Conservation (phyloP, 2,797 vertebrate genomes). For the Saxicola maurus region DNA sequence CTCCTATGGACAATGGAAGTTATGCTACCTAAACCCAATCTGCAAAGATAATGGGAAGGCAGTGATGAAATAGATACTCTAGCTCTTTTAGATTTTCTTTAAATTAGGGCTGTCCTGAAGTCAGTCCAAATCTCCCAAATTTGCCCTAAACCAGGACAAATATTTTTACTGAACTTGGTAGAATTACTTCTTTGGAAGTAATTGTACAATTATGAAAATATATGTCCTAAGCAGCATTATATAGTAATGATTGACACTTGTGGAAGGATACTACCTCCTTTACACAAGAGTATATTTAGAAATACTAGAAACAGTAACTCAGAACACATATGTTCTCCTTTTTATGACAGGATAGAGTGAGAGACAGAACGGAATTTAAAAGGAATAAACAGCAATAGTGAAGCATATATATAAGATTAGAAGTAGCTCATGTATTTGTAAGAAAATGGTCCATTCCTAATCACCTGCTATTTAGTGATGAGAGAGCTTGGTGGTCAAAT, state of each 20-base stretch:
- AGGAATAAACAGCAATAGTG: neutral
- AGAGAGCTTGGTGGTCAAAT: neutral
- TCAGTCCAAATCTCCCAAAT: no score
- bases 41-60: neutral
- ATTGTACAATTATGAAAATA: neutral
- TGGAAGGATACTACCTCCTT: neutral
- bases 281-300: neutral
- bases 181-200: neutral
- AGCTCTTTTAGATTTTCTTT: neutral
- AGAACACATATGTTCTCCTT: neutral
- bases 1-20: neutral
- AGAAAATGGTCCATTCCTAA: neutral
- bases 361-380: neutral
- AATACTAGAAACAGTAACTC: neutral
- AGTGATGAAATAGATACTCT: neutral
- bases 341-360: neutral
- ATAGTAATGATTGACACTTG: neutral
- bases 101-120: neutral
- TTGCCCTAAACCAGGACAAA: no score
- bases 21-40: neutral
- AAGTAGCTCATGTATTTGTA: neutral
- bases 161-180: neutral
- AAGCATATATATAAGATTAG: neutral
- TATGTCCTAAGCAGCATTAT: neutral
- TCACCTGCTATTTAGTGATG: neutral